Percentiles rank a stretch among this genome's conserved stretches.
Evolutionary conservation across 2,888 invertebrate species (phyloP).

Genomic region (Smittia aterrima): DNA sequence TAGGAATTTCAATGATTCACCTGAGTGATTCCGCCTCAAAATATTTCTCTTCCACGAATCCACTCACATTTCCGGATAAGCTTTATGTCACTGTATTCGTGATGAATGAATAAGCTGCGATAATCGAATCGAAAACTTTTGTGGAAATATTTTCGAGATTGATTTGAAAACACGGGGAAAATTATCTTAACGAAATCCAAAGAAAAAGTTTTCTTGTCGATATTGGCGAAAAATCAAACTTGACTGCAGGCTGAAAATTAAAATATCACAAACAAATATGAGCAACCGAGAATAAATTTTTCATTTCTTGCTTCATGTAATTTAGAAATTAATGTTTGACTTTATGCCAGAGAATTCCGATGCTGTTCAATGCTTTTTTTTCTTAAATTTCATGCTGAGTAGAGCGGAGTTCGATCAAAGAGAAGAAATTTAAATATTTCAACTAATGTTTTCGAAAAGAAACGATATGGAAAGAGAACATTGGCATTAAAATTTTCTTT

Average conservation of each 20-base stretch:
- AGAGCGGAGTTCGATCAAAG: not conserved
- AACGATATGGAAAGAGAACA: not conserved
- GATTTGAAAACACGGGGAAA: no score
- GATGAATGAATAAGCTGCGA: constrained; percentile 16
- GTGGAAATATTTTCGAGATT: no score
- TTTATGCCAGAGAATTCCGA: constrained; percentile 22
- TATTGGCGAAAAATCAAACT: not conserved
- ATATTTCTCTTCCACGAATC: not conserved
- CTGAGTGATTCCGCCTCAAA: not conserved
- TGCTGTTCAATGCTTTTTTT: not conserved
- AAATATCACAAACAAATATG: not conserved
- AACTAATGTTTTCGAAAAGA: not conserved
- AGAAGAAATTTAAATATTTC: not conserved
- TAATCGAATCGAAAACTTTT: no score
- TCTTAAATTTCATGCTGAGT: not conserved
- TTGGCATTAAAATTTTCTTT: not conserved
- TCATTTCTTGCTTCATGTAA: constrained; percentile 19
- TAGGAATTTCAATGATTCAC: not conserved
- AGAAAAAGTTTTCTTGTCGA: no score
- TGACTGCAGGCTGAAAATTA: not conserved
- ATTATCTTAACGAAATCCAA: no score
- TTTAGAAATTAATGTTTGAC: constrained; percentile 27
- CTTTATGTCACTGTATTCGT: not conserved
- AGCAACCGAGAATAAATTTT: no score
- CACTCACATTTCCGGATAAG: not conserved